phyloP scores from a whole-genome alignment of 2,888 invertebrate species.

The Diplazon laetatorius region DNA sequence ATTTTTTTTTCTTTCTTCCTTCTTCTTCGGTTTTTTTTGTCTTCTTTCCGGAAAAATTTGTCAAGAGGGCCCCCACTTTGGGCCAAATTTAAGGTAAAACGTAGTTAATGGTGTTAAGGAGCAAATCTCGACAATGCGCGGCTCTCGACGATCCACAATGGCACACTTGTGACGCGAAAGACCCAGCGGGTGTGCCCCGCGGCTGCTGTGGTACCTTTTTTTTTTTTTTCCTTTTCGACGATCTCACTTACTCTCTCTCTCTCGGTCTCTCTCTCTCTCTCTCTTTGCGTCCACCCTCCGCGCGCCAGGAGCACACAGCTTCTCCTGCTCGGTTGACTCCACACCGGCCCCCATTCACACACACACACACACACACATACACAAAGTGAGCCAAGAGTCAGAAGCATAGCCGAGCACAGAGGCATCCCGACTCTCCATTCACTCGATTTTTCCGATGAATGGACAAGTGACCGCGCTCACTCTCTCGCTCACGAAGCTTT shows the following conservation, averaged over 20 bases:
- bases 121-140: conserved; percentile 74
- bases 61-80: conserved; percentile 80
- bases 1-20: too few species aligned
- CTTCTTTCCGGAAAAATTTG: conserved; percentile 80
- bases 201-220: conserved; percentile 66
- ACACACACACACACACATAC: conserved; percentile 54
- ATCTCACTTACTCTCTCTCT: conserved; percentile 50
- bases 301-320: conserved; percentile 29
- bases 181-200: conserved; percentile 72
- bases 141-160: conserved; percentile 77
- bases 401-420: conserved; percentile 31
- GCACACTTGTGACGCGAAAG: conserved; percentile 80
- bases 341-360: conserved; percentile 58
- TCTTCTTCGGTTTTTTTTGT: too few species aligned
- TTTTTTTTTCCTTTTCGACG: conserved; percentile 23
- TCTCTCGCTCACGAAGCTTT: conserved; percentile 34
- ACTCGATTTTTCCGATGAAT: conserved; percentile 60
- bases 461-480: conserved; percentile 40
- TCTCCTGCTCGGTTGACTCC: conserved; percentile 55
- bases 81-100: conserved; percentile 81
- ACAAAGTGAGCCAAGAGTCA: conserved; percentile 49
- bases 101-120: conserved; percentile 81
- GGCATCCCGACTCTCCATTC: conserved; percentile 46
- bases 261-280: neutral
- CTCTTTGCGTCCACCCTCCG: conserved; percentile 35